These are phyloP conservation scores for Ricordea florida DNA, from an alignment of 92 coral and sea anemone genomes.

Conservation along the genomic window DNA sequence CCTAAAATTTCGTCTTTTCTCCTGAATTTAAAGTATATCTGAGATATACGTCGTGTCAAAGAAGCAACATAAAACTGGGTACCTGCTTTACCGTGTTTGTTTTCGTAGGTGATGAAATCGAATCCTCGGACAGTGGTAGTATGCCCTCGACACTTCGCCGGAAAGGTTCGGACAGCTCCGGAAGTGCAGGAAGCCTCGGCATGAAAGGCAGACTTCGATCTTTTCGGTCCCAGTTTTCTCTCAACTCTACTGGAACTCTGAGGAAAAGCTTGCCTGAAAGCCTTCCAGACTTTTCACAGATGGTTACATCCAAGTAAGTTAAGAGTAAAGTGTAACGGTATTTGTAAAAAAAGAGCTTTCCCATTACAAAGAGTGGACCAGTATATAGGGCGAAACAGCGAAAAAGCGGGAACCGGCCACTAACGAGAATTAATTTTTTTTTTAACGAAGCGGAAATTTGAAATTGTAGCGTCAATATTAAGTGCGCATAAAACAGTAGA, in stretches of 20 bases:
- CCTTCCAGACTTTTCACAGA: slow-evolving; percentile 62
- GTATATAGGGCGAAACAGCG: too few relatives aligned
- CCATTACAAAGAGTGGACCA: too few relatives aligned
- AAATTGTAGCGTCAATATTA: too few relatives aligned
- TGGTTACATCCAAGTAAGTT: slow-evolving; percentile 40
- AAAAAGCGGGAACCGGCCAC: too few relatives aligned
- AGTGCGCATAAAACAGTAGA: too few relatives aligned
- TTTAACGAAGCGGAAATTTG: too few relatives aligned
- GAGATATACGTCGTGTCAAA: too few relatives aligned
- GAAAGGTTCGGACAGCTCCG: slow-evolving; percentile 90
- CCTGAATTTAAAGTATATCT: too few relatives aligned
- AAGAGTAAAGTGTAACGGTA: neutral
- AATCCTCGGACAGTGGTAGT: slow-evolving; percentile 87
- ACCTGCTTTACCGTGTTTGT: neutral
- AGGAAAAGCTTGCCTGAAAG: slow-evolving; percentile 83
- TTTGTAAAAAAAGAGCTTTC: too few relatives aligned
- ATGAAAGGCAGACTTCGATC: slow-evolving; percentile 76
- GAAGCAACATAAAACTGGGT: too few relatives aligned
- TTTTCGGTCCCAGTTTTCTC: slow-evolving; percentile 72
- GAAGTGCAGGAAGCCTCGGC: slow-evolving; percentile 74
- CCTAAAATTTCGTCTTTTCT: too few relatives aligned
- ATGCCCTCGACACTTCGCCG: slow-evolving; percentile 75
- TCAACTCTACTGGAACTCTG: slow-evolving; percentile 67
- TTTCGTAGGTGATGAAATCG: slow-evolving; percentile 72
- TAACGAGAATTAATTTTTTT: too few relatives aligned